A percentile compares a stretch with the other conserved stretches of the same genome.
phyloP scores from a whole-genome alignment of 92 coral and sea anemone species.

The Bergia puertoricense region DNA sequence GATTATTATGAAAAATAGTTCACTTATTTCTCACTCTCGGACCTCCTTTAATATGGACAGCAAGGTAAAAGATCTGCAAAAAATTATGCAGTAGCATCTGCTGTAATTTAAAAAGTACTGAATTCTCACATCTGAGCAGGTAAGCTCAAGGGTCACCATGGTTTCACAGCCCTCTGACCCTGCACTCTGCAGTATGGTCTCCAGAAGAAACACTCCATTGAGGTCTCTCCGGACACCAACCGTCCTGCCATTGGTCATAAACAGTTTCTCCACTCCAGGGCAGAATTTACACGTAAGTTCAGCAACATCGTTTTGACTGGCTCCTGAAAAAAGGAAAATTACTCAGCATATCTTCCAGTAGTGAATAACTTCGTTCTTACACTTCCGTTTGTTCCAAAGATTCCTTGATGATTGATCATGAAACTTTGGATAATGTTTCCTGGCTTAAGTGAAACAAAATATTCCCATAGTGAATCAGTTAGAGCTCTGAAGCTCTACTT shows the following conservation, averaged over 20 bases:
- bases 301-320: constrained; percentile 32
- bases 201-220: constrained; percentile 93
- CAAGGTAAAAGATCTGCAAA: neutral
- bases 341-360: too few relatives aligned
- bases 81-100: neutral
- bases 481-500: neutral
- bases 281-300: constrained; percentile 80
- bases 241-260: constrained; percentile 74
- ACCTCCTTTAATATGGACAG: neutral
- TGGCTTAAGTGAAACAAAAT: neutral
- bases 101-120: neutral
- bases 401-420: neutral
- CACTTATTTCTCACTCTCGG: neutral
- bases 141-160: constrained; percentile 76
- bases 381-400: neutral
- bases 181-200: constrained; percentile 87
- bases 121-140: constrained; percentile 84
- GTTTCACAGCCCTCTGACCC: constrained; percentile 60
- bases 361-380: neutral
- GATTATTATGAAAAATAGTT: too few relatives aligned
- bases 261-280: constrained; percentile 91
- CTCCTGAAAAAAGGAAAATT: constrained; percentile 39
- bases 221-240: constrained; percentile 93
- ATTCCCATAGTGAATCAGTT: neutral
- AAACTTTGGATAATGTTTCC: neutral